Conservation (phyloP, 1,140 invertebrate genomes). For the Lordiphosa collinella region DNA sequence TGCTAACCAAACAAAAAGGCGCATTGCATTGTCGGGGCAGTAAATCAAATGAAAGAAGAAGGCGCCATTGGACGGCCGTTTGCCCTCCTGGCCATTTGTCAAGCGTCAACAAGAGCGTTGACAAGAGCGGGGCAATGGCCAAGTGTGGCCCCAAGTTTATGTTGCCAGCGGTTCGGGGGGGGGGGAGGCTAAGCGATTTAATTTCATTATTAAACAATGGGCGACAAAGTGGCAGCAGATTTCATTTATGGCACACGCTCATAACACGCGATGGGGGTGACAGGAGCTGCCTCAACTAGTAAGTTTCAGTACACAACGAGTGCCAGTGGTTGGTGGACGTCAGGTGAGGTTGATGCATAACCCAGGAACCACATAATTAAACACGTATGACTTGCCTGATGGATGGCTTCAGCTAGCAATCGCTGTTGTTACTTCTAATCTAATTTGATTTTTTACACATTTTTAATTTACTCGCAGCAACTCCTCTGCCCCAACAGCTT, state of each 20-base stretch:
- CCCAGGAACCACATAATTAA: conserved; percentile 77
- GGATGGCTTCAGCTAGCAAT: conserved; percentile 28
- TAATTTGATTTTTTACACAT: conserved; percentile 7
- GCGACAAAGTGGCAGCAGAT: conserved; percentile 74
- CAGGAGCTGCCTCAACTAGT: conserved; percentile 45
- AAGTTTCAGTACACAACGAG: conserved; percentile 52
- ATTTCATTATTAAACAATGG: conserved; percentile 78
- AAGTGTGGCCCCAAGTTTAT: neutral
- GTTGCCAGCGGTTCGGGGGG: neutral
- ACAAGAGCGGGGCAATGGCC: conserved; percentile 56
- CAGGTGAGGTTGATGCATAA: conserved; percentile 68
- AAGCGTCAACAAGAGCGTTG: conserved; percentile 72
- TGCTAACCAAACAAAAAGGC: conserved; percentile 36
- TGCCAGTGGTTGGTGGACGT: conserved; percentile 22
- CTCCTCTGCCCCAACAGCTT: conserved; percentile 50
- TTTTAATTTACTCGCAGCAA: too few species aligned
- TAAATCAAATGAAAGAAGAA: conserved; percentile 53
- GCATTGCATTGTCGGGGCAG: conserved; percentile 45
- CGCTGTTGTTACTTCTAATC: neutral
- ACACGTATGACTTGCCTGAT: conserved; percentile 68
- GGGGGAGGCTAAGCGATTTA: conserved; percentile 53
- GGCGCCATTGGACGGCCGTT: conserved; percentile 16
- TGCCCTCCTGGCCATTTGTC: conserved; percentile 56
- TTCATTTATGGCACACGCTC: conserved; percentile 59
- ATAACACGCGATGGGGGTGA: conserved; percentile 55